Conservation (phyloP, 1,140 invertebrate species). For the Panagrolaimus sp. region DNA sequence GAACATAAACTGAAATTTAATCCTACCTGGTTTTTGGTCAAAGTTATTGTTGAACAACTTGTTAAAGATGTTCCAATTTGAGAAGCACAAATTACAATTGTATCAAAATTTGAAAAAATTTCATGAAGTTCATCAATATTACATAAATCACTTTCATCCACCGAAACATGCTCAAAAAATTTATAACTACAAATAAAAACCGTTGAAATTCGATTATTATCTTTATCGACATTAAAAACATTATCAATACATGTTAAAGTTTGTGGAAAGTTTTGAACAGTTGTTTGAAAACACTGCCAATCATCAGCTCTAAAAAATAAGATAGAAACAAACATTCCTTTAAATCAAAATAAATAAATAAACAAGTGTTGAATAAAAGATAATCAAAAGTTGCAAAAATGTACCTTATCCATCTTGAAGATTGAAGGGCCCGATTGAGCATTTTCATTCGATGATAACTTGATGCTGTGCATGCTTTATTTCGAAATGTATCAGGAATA, state of each 20-base stretch:
- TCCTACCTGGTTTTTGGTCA: slow-evolving; percentile 11
- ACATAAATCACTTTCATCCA: background rate
- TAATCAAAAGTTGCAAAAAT: too few species aligned
- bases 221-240: slow-evolving; percentile 9
- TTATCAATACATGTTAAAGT: slow-evolving; percentile 10
- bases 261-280: background rate
- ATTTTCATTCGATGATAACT: slow-evolving; percentile 14
- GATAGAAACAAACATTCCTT: background rate
- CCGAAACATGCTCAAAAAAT: slow-evolving; percentile 1
- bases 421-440: slow-evolving; percentile 9
- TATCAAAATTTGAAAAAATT: slow-evolving; percentile 9
- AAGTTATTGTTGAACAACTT: background rate
- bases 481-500: slow-evolving; percentile 11
- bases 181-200: slow-evolving; percentile 2
- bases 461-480: background rate
- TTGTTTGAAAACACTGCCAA: slow-evolving; percentile 16
- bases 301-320: slow-evolving; percentile 8
- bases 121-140: slow-evolving; percentile 7
- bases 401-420: slow-evolving; percentile 9
- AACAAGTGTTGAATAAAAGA: too few species aligned
- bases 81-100: slow-evolving; percentile 1
- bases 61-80: background rate
- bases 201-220: slow-evolving; percentile 11
- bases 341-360: background rate
- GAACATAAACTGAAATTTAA: slow-evolving; percentile 5